These are phyloP conservation scores for Pseudomyrmex sp. DNA, from an alignment of 1,140 invertebrate species.

Conservation along the genomic window DNA sequence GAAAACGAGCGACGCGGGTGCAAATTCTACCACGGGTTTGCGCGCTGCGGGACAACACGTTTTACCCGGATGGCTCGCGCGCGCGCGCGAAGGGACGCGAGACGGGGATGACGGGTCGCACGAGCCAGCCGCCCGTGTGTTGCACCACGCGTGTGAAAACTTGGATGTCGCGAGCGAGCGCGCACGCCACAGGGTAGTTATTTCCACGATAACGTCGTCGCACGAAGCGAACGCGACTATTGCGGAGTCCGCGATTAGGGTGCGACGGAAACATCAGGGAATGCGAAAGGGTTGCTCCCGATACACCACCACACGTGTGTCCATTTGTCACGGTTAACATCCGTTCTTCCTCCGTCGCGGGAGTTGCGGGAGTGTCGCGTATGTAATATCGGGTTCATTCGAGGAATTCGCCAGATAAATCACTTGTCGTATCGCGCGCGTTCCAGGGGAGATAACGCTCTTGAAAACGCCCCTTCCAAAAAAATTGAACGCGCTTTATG, in stretches of 20 bases:
- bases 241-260: slow-evolving; percentile 49
- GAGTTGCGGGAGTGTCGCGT: slow-evolving; percentile 3
- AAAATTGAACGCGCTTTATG: slow-evolving; percentile 54
- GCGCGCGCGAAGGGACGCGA: background rate
- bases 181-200: slow-evolving; percentile 37
- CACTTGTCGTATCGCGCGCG: slow-evolving; percentile 30
- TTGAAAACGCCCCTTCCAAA: slow-evolving; percentile 3
- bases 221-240: slow-evolving; percentile 11
- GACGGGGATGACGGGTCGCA: background rate
- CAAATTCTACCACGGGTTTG: slow-evolving; percentile 46
- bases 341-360: background rate
- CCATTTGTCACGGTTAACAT: slow-evolving; percentile 50
- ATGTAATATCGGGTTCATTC: slow-evolving; percentile 41
- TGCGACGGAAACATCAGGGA: slow-evolving; percentile 51
- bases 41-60: background rate
- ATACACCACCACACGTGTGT: background rate
- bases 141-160: slow-evolving; percentile 49
- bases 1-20: slow-evolving; percentile 37
- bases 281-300: slow-evolving; percentile 18
- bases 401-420: slow-evolving; percentile 54
- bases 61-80: background rate
- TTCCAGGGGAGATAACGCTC: slow-evolving; percentile 39
- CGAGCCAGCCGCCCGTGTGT: slow-evolving; percentile 11
- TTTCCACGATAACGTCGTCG: slow-evolving; percentile 34
- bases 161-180: slow-evolving; percentile 5